Evolutionary conservation across 2,797 vertebrate species (phyloP), one percentile per base, ranked within the genome.

Genomic region (Catamblyrhynchus diadema): DNA sequence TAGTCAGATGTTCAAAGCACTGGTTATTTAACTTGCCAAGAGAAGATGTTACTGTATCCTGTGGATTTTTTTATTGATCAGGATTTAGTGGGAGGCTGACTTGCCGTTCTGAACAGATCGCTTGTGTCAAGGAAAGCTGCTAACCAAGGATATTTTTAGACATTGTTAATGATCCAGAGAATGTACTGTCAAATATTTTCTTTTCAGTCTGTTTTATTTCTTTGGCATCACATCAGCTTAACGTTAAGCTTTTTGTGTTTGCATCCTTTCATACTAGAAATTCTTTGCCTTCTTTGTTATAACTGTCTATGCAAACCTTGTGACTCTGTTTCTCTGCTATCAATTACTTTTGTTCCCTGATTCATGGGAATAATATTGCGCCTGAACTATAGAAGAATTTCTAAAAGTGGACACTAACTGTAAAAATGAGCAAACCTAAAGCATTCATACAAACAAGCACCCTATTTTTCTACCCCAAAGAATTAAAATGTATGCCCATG

Each of bases 61-160:
- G 65, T 82, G 66, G 45, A 72, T 79, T 92, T 79, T 90, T 81
- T 65, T 86, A 83, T 95, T 94, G 95, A 96, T 96, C 6, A 30
- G 74, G 74, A 92, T 85, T 96, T 84, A 90, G 82, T 78, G 35
- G 39, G 71, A 91, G 44, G 72, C 89, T 77, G 33, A 75, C 88
- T 88, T 45, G 51, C 92, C 69, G 72, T 75, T 78, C 75, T 48
- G 48, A 85, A 75, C 62, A 64, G 83, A 88, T 94, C 2, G 0
- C 28, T n/a, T 79, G 48, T 88, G 83, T 96, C 93, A 87, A 73
- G 82, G 81, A 95, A 97, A 94, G 86, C 65, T 96, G 96, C 97
- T 97, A 97, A 97, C 88, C 80, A 60, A 44, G 70, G 66, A 20
- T 71, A 60, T 90, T 94, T 94, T 94, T 91, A 50, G 72, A 60